Evolutionary conservation across 2,888 invertebrate genomes (phyloP), one percentile per base, ranked within the genome.

Genomic region (Orchesella flavescens): DNA sequence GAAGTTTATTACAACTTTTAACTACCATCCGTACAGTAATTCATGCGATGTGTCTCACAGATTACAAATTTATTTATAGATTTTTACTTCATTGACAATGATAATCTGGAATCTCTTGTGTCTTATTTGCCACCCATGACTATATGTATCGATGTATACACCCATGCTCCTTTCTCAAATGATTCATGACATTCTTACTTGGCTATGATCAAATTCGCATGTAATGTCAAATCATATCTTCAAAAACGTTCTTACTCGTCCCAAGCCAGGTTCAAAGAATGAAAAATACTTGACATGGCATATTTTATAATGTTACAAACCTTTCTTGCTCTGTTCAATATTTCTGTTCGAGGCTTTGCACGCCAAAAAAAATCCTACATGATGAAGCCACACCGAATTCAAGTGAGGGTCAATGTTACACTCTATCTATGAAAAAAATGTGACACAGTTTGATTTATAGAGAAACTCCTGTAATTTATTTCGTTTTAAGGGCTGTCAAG

Each of bases 21-120:
- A 49, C 49, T n/a, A 49, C 49, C 5, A 24, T 17, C 49, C 10
- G 49, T 24, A 13, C 59, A 59, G 59, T 15, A 23, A 61, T 44
- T 63, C 63, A 23, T 63, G 66, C 13, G 66, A 66, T 72, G 10
- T 23, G 10, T 23, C 34, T 12, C 15, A 17, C 17, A 53, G 69
- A 71, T 34, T 55, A 57, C n/a, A n/a, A 24, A 55, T 76, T 76
- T 76, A 76, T 76, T 76, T 68, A 76, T 76, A 76, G 68, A 68
- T 44, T 44, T 53, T 49, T 65, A 65, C 65, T 68, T 44, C 44
- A 76, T 76, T 76, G 76, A 76, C 76, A 76, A 57, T 68, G 57
- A 13, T 66, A 66, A 75, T 76, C 34, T 66, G 53, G 65, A 24
- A 46, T 19, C 23, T 46, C 15, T 21, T 53, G 55, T 66, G 65